Conservation (phyloP, 2,888 invertebrate species). For the Troglohyphantes excavatus region DNA sequence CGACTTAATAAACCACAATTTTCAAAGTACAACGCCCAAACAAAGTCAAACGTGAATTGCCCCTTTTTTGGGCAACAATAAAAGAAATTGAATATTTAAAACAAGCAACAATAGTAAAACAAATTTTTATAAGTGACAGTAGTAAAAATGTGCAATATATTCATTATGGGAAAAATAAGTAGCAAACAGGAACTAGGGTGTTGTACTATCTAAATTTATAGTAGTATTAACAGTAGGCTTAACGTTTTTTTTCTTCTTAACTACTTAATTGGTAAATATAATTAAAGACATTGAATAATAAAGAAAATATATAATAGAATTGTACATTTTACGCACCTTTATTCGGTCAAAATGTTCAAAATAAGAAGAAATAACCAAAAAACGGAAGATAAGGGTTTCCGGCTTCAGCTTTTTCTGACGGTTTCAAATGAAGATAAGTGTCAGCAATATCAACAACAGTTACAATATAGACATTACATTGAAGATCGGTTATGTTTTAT, state of each 20-base stretch:
- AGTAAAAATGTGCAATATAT: neutral
- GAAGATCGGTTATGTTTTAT: too few relatives aligned
- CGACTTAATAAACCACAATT: too few relatives aligned
- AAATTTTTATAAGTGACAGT: slow-evolving; percentile 4
- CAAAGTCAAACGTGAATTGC: neutral
- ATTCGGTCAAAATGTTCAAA: slow-evolving; percentile 28
- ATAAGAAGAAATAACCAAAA: slow-evolving; percentile 48
- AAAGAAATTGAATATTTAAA: neutral
- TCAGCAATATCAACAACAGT: slow-evolving; percentile 38
- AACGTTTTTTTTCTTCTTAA: neutral
- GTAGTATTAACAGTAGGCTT: slow-evolving; percentile 35
- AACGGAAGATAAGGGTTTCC: slow-evolving; percentile 65
- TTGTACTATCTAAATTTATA: neutral
- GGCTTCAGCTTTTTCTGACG: slow-evolving; percentile 35
- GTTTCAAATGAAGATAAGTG: slow-evolving; percentile 26
- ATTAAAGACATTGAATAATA: neutral
- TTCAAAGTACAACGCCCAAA: neutral
- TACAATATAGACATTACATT: slow-evolving; percentile 9
- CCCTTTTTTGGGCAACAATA: neutral
- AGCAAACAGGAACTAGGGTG: neutral
- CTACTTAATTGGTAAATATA: too few relatives aligned
- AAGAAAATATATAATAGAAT: neutral
- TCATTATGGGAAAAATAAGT: neutral
- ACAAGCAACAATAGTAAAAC: neutral
- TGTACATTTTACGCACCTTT: slow-evolving; percentile 8